Conservation (phyloP, 2,113 vertebrate species). For the Sinosuthora webbiana region DNA sequence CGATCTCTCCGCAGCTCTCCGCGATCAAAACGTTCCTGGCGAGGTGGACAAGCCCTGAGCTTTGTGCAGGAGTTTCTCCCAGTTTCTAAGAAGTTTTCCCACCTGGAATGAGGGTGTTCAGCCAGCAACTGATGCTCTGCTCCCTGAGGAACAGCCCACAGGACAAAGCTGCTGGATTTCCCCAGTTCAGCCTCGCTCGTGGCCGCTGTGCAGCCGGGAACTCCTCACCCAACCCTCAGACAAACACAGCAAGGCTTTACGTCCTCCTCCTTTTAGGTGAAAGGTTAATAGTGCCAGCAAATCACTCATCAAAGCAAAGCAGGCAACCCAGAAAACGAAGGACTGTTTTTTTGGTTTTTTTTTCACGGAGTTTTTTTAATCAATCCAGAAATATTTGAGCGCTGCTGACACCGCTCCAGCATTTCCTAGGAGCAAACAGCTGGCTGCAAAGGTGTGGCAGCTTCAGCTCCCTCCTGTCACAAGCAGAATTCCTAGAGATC, state of each 20-base stretch:
- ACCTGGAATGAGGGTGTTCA: background rate
- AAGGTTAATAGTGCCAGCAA: background rate
- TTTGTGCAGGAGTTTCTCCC: background rate
- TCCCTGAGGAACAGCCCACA: background rate
- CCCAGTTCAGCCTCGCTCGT: background rate
- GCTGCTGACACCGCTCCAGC: background rate
- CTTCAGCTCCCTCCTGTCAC: background rate
- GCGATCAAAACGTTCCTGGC: background rate
- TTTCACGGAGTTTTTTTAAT: slow-evolving; percentile 32
- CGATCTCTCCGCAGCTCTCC: background rate
- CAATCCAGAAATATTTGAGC: background rate
- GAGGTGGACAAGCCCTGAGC: background rate
- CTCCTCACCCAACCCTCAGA: background rate
- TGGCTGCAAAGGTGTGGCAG: background rate
- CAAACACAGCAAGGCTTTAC: background rate
- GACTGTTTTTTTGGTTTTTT: background rate
- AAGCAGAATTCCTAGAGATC: background rate
- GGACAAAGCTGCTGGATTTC: background rate
- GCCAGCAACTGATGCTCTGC: background rate
- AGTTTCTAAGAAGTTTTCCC: background rate
- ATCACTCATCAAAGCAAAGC: background rate
- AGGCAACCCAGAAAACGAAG: background rate
- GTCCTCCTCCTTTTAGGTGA: background rate
- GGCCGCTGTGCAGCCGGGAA: background rate
- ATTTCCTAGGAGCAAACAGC: background rate